Percentiles rank a stretch among this genome's conserved stretches.
Evolutionary conservation across 2,888 invertebrate species (phyloP).

Genomic region (Drosophila hawaiiensis): DNA sequence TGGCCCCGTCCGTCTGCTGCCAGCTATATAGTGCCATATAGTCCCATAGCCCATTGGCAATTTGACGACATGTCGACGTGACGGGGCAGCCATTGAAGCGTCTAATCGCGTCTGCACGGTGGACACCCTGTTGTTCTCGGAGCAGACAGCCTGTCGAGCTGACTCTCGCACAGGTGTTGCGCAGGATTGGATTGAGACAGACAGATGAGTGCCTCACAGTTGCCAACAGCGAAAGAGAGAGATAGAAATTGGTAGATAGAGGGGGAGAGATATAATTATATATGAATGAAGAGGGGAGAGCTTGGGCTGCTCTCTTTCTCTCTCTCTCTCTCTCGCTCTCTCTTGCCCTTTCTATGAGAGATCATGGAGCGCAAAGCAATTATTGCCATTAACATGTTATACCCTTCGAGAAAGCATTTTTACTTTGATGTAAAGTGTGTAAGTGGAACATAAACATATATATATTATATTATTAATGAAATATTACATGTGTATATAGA

Average conservation of each 20-base stretch:
- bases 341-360: neutral
- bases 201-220: slow-evolving; percentile 8
- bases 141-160: slow-evolving; percentile 30
- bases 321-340: neutral
- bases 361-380: neutral
- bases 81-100: slow-evolving; percentile 62
- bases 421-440: neutral
- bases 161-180: slow-evolving; percentile 61
- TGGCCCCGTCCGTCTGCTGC: neutral
- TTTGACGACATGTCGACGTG: slow-evolving; percentile 37
- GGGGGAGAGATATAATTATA: neutral
- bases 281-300: neutral
- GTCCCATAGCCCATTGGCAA: slow-evolving; percentile 25
- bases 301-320: neutral
- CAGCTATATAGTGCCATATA: slow-evolving; percentile 2
- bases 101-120: slow-evolving; percentile 44
- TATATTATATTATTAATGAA: neutral
- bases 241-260: neutral
- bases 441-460: neutral
- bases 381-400: neutral
- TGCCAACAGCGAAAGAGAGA: slow-evolving; percentile 5
- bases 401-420: neutral
- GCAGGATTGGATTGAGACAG: slow-evolving; percentile 42
- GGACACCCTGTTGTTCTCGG: slow-evolving; percentile 30
- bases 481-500: too few species aligned